Evolutionary conservation across 2,888 invertebrate genomes (phyloP), one percentile per base, ranked within the genome.

Genomic region (Scaptomyza caliginosa): DNA sequence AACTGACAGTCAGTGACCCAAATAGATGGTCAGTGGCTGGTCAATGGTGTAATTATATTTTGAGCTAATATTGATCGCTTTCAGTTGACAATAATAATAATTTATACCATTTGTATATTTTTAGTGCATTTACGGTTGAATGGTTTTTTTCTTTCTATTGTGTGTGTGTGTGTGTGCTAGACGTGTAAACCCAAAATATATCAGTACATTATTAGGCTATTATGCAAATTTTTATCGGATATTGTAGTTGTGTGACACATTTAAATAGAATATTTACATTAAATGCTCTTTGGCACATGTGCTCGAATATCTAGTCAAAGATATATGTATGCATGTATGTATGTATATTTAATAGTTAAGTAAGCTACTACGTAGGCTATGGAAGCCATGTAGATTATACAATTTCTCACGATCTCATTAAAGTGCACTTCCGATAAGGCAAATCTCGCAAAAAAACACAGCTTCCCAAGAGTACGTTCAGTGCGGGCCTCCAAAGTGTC

Each of bases 361-460:
- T 24, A 8, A 6, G 1, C 8, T 24, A 4, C 26, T 19, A 10
- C 30, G 32, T 45, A 1, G 24, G 7, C 17, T 23, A 19, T 4
- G 19, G 7, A 26, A 42, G 26, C 10, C n/a, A 5, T 23, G 19
- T 10, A 28, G 62, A 56, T 63, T 42, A 38, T 3, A 49, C 3
- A 74, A 43, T 50, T 81, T 81, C 81, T 66, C 81, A 81, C 81
- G 81, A 74, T 86, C 81, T 50, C 77, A 68, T 65, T 81, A 26
- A 24, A 74, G 36, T 64, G 26, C 30, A 52, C 26, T 36, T 62
- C 56, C 62, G 83, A 85, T 85, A 75, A 85, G 58, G 58, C 54
- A 30, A 39, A 59, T 46, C 34, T n/a, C 54, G 54, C 55, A 43
- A 23, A 21, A 21, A 2, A 32, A 43, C 39, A 19, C 70, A 78